Percentiles rank a stretch among this genome's conserved stretches.
Evolutionary conservation across 2,888 invertebrate species (phyloP).

Genomic region (Julus scandinavius): DNA sequence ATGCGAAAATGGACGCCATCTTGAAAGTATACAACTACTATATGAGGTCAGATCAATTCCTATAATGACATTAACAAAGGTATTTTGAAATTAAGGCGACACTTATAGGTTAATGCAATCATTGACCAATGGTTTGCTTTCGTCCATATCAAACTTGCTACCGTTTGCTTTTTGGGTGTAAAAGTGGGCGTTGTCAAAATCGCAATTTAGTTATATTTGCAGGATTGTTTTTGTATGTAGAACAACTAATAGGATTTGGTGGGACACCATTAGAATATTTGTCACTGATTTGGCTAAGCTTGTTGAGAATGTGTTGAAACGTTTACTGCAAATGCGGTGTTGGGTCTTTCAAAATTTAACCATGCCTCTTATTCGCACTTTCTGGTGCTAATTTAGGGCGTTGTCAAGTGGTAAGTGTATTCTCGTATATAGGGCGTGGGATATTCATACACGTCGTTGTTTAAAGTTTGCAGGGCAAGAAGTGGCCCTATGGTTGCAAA

Average conservation of each 20-base stretch:
- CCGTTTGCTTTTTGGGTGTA: not conserved
- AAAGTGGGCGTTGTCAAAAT: not conserved
- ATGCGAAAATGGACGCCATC: slow-evolving; percentile 18
- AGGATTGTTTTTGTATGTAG: not conserved
- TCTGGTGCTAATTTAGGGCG: not conserved
- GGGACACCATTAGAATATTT: too few relatives aligned
- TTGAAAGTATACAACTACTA: not conserved
- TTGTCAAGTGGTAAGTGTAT: not conserved
- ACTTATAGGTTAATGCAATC: not conserved
- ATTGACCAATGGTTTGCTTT: not conserved
- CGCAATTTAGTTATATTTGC: not conserved
- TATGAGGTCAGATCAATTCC: not conserved
- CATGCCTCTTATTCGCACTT: too few relatives aligned
- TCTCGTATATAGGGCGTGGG: too few relatives aligned
- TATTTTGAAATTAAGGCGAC: not conserved
- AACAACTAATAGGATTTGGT: too few relatives aligned
- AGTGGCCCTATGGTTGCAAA: too few relatives aligned
- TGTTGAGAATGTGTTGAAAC: too few relatives aligned
- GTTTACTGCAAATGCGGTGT: too few relatives aligned
- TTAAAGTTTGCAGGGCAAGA: too few relatives aligned
- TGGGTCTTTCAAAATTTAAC: too few relatives aligned
- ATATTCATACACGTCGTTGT: too few relatives aligned
- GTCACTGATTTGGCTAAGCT: too few relatives aligned
- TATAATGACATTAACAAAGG: not conserved
- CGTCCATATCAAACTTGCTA: not conserved